Base-by-base conservation (phyloP, 2,888 invertebrate genomes). In the Pediacus dermestoides region DNA sequence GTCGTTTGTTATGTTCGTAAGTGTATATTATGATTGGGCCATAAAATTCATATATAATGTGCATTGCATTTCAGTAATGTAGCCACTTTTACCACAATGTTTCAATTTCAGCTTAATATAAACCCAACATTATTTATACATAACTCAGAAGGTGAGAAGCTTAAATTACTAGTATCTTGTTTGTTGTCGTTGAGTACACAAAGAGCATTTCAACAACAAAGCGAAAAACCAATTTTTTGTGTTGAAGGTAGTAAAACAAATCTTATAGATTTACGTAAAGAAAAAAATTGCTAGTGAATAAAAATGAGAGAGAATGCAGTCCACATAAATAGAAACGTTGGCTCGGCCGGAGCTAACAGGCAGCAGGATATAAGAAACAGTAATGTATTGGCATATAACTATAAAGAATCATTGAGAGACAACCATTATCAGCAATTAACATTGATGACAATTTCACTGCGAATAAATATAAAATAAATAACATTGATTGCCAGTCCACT, bases 381-480 rank as follows among this genome's bases (percentile, higher is more conserved):
- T 37, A 39, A 49, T 46, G 44, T 45, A 50, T 47, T 43, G 48
- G 49, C n/a, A 44, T 47, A 55, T 52, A 52, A 52, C 54, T 46
- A 56, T 57, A 61, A 60, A 58, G 54, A 57, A 60, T 59, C 36
- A 36, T 46, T 38, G 39, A 36, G 45, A 44, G 43, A 50, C 56
- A 50, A 50, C 58, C 52, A 64, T 64, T 63, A 62, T 58, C 55
- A 54, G 56, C 61, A 64, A 65, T 66, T 66, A 66, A 66, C 64
- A 64, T 66, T 61, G 60, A 63, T 48, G 57, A 53, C 61, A 63
- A 64, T 65, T 64, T 64, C 55, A 53, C 57, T 53, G 60, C 50
- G 62, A 57, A 62, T 65, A 64, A 61, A 65, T 61, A 60, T 61
- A 57, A 61, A 61, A 61, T 62, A 62, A 64, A 64, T 58, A 58